Conservation (phyloP, 1,140 invertebrate species). For the Drosophila jambulina region DNA sequence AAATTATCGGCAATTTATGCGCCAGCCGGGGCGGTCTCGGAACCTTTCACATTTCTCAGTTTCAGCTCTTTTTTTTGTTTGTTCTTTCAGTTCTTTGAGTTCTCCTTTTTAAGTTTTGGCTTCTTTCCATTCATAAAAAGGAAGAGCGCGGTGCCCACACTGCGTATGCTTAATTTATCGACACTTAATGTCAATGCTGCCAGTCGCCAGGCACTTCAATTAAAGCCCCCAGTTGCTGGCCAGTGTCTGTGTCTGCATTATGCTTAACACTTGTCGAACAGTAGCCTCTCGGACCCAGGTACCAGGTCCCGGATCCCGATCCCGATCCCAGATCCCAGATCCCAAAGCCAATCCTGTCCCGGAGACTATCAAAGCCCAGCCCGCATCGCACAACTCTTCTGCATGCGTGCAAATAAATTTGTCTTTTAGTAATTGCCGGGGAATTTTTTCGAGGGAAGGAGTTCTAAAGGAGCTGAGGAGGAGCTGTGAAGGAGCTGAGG, state of each 20-base stretch:
- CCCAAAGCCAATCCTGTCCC: slow-evolving; percentile 1
- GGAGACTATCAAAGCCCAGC: slow-evolving; percentile 10
- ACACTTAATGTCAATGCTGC: slow-evolving; percentile 83
- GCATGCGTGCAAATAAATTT: slow-evolving; percentile 84
- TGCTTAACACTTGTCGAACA: slow-evolving; percentile 83
- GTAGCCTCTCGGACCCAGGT: slow-evolving; percentile 27
- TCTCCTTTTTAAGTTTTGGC: not conserved
- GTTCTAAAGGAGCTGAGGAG: not conserved
- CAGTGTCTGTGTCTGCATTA: slow-evolving; percentile 59
- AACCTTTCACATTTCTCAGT: slow-evolving; percentile 74
- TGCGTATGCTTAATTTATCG: slow-evolving; percentile 83
- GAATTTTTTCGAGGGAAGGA: slow-evolving; percentile 4
- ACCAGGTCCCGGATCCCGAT: slow-evolving; percentile 14
- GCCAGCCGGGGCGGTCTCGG: slow-evolving; percentile 30
- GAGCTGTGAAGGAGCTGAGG: not conserved
- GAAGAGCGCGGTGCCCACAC: slow-evolving; percentile 45
- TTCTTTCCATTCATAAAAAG: slow-evolving; percentile 69
- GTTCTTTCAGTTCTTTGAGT: not conserved
- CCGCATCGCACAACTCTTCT: slow-evolving; percentile 53
- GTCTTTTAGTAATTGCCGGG: slow-evolving; percentile 83
- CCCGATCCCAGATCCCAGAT: not conserved
- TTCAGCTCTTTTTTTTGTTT: not conserved
- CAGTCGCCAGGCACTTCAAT: slow-evolving; percentile 77
- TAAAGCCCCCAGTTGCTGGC: slow-evolving; percentile 43
- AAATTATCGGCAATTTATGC: slow-evolving; percentile 79